Evolutionary conservation across 2,888 invertebrate genomes (phyloP).

Genomic region (Tenthredo mesomela): DNA sequence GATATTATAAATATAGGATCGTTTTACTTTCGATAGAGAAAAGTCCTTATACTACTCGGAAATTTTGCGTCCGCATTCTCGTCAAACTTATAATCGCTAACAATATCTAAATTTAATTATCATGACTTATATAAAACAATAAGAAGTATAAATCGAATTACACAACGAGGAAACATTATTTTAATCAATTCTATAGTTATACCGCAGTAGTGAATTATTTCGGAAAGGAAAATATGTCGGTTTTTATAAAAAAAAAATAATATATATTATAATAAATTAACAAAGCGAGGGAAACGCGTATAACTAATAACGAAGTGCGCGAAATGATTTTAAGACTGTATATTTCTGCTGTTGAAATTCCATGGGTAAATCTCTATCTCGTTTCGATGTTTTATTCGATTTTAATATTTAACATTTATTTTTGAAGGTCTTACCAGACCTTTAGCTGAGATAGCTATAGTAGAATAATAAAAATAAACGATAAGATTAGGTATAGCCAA

Average conservation of each 20-base stretch:
- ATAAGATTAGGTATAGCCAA: not conserved
- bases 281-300: not conserved
- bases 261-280: not conserved
- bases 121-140: not conserved
- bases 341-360: not conserved
- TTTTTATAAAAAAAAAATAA: not conserved
- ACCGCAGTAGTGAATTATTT: not conserved
- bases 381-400: not conserved
- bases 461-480: not conserved
- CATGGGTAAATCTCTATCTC: not conserved
- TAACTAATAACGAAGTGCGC: not conserved
- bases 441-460: not conserved
- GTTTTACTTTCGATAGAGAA: conserved; percentile 9
- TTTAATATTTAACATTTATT: not conserved
- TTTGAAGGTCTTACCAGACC: not conserved
- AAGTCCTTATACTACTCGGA: not conserved
- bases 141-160: not conserved
- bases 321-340: not conserved
- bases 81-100: not conserved
- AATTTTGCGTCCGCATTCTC: conserved; percentile 23
- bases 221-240: not conserved
- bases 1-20: not conserved
- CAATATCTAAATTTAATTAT: not conserved
- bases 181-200: not conserved
- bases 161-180: conserved; percentile 13